phyloP scores from a whole-genome alignment of 1,140 invertebrate genomes.

The Mylabris phalerata region DNA sequence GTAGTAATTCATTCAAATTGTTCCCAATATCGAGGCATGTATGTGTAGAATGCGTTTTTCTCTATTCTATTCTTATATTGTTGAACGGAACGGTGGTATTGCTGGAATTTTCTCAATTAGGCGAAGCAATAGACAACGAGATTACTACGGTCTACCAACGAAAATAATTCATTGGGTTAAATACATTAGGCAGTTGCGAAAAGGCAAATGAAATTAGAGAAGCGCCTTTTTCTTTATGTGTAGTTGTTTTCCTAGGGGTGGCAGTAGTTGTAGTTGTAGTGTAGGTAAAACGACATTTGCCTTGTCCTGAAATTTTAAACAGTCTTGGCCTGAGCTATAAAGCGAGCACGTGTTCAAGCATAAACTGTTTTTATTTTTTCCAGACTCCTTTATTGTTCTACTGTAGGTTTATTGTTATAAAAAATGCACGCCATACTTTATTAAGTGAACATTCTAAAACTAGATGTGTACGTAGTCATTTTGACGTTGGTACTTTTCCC shows the following conservation, averaged over 20 bases:
- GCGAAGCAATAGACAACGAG: slow-evolving; percentile 1
- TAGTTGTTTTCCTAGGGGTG: slow-evolving; percentile 8
- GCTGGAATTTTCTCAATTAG: too few species aligned
- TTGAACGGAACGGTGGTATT: too few species aligned
- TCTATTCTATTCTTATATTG: too few species aligned
- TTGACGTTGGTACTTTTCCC: not conserved
- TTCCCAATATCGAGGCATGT: too few species aligned
- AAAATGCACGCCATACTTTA: slow-evolving; percentile 19
- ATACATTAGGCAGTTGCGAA: slow-evolving; percentile 17
- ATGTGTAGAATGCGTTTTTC: too few species aligned
- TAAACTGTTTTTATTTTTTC: slow-evolving; percentile 28
- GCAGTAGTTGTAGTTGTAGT: not conserved
- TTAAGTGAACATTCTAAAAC: slow-evolving; percentile 17
- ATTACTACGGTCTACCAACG: not conserved
- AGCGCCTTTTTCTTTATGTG: slow-evolving; percentile 7
- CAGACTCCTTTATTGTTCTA: slow-evolving; percentile 22
- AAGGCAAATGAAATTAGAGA: slow-evolving; percentile 14
- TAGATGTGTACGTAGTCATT: slow-evolving; percentile 2
- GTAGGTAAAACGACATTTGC: slow-evolving; percentile 10
- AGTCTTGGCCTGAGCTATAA: slow-evolving; percentile 21
- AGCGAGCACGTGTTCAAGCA: slow-evolving; percentile 26
- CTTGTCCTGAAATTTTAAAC: slow-evolving; percentile 26
- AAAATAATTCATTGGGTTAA: slow-evolving; percentile 18
- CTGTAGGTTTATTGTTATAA: slow-evolving; percentile 21
- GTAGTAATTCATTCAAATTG: too few species aligned